These are phyloP conservation scores for Cygnus atratus DNA, from an alignment of 2,113 vertebrate species.

Conservation along the genomic window DNA sequence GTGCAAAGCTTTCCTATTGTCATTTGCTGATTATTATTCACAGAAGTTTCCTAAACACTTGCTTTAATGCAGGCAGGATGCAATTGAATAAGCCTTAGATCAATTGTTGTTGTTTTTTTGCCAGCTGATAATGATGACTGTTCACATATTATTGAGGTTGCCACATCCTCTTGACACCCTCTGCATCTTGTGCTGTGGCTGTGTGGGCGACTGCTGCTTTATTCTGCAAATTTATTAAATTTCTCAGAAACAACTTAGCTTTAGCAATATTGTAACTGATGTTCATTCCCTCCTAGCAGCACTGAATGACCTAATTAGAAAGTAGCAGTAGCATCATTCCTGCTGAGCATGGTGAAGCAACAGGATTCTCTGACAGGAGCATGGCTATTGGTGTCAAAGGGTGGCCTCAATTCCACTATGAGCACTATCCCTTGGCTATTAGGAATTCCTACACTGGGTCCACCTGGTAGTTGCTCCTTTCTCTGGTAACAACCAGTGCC, in stretches of 20 bases:
- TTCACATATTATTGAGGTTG: background rate
- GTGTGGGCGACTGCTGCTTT: background rate
- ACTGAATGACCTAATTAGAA: background rate
- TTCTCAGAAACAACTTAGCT: background rate
- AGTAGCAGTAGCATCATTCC: background rate
- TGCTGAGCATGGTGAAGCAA: background rate
- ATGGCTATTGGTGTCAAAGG: background rate
- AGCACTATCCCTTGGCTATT: rapidly evolving
- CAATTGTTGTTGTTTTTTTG: background rate
- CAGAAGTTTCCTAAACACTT: background rate
- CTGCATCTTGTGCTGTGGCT: background rate
- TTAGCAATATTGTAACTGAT: background rate
- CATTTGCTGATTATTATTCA: background rate
- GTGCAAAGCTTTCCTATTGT: background rate
- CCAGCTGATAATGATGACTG: background rate
- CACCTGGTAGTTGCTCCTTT: background rate
- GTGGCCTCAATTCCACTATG: background rate
- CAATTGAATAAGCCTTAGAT: background rate
- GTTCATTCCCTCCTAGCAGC: background rate
- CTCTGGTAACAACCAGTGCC: background rate
- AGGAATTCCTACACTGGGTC: background rate
- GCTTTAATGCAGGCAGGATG: background rate
- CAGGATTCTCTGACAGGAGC: background rate
- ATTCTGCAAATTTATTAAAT: background rate
- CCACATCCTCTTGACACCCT: background rate